phyloP scores from a whole-genome alignment of 2,113 vertebrate genomes.

The Arizona elegans region DNA sequence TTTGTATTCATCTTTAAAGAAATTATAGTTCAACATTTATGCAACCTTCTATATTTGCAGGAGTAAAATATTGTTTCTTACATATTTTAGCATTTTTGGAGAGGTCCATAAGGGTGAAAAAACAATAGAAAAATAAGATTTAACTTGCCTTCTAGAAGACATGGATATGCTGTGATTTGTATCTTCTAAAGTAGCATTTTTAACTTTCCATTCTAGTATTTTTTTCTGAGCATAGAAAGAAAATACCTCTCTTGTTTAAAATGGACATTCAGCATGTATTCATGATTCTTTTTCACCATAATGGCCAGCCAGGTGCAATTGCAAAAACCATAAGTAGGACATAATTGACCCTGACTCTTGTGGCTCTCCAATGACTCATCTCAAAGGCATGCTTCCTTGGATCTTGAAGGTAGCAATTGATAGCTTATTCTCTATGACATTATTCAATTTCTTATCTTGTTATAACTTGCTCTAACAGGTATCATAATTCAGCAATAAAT shows the following conservation, averaged over 20 bases:
- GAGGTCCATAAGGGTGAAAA: neutral
- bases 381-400: neutral
- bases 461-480: neutral
- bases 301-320: neutral
- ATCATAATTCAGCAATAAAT: neutral
- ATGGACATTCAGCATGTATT: neutral
- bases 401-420: neutral
- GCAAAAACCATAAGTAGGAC: neutral
- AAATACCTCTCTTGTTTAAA: neutral
- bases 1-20: neutral
- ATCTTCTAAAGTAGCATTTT: neutral
- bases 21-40: neutral
- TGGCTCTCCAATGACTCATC: neutral
- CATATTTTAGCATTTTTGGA: neutral
- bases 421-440: neutral
- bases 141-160: neutral
- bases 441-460: neutral
- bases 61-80: neutral
- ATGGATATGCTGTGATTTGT: neutral
- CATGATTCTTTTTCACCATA: neutral
- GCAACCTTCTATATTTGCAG: neutral
- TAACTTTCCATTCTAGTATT: neutral
- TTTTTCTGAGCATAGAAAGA: neutral
- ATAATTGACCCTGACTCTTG: neutral
- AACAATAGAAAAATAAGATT: neutral